These are phyloP conservation scores for Xylophagus ater DNA, from an alignment of 2,888 invertebrate genomes.

Conservation along the genomic window DNA sequence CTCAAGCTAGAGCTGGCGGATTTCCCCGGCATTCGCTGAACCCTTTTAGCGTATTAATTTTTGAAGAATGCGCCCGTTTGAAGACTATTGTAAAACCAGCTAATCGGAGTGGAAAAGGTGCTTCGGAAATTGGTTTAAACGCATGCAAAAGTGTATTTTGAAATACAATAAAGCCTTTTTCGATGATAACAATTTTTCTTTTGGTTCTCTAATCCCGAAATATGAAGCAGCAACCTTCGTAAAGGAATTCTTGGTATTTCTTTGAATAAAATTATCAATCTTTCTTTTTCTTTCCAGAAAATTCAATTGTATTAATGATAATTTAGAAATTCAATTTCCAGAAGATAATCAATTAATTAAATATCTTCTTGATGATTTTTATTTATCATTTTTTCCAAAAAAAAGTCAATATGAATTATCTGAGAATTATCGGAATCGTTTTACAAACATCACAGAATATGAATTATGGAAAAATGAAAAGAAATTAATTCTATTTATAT, in stretches of 20 bases:
- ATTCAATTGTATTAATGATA: slow-evolving; percentile 72
- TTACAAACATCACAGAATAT: slow-evolving; percentile 36
- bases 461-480: slow-evolving; percentile 29
- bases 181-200: no score
- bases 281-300: slow-evolving; percentile 45
- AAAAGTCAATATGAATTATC: slow-evolving; percentile 63
- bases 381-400: slow-evolving; percentile 58
- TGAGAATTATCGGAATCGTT: slow-evolving; percentile 56
- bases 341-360: slow-evolving; percentile 55
- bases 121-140: no score
- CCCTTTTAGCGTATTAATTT: no score
- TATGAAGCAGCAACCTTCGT: no score
- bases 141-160: no score
- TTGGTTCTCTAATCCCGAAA: no score
- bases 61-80: no score
- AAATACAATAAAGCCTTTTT: no score
- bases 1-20: no score
- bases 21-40: no score
- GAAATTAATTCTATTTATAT: slow-evolving; percentile 29
- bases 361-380: slow-evolving; percentile 62
- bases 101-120: no score
- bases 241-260: slow-evolving; percentile 3
- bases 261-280: not conserved
- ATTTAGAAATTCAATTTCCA: slow-evolving; percentile 51
- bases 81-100: no score